Percentiles rank a stretch among this genome's conserved stretches.
Conservation (phyloP, 2,797 vertebrate genomes). For the Acanthornis magna region DNA sequence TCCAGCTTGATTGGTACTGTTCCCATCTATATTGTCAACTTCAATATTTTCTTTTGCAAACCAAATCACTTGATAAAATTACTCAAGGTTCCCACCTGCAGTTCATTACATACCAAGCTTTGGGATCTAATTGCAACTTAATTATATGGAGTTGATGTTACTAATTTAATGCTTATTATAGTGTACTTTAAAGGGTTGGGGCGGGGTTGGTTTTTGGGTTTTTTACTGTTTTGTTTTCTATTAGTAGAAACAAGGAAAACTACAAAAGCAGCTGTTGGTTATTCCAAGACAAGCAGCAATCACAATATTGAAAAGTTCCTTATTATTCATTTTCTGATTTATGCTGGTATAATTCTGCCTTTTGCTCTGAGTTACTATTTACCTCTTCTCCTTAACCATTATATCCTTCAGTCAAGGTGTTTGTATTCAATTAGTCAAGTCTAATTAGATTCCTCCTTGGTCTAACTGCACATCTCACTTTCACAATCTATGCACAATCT, state of each 20-base stretch:
- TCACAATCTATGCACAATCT: neutral
- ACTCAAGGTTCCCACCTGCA: conserved; percentile 2
- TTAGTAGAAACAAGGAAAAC: neutral
- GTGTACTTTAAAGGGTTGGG: neutral
- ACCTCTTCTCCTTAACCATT: neutral
- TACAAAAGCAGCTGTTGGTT: neutral
- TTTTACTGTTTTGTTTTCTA: neutral
- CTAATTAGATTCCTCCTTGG: conserved; percentile 6
- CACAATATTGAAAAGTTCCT: neutral
- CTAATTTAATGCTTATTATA: neutral
- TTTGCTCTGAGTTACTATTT: neutral
- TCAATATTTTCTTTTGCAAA: conserved; percentile 13
- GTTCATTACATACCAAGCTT: neutral
- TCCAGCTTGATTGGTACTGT: neutral
- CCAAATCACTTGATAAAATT: neutral
- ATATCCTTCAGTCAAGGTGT: neutral
- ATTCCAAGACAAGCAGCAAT: neutral
- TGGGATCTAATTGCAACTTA: conserved; percentile 5
- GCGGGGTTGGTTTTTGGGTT: neutral
- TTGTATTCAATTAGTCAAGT: conserved; percentile 7
- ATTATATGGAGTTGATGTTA: conserved; percentile 18
- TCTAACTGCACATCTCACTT: conserved; percentile 9
- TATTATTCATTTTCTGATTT: neutral
- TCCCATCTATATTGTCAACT: neutral
- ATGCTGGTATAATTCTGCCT: neutral